Percentiles rank a stretch among this genome's conserved stretches.
Evolutionary conservation across 2,888 invertebrate genomes (phyloP).

Genomic region (Melanchra persicariae): DNA sequence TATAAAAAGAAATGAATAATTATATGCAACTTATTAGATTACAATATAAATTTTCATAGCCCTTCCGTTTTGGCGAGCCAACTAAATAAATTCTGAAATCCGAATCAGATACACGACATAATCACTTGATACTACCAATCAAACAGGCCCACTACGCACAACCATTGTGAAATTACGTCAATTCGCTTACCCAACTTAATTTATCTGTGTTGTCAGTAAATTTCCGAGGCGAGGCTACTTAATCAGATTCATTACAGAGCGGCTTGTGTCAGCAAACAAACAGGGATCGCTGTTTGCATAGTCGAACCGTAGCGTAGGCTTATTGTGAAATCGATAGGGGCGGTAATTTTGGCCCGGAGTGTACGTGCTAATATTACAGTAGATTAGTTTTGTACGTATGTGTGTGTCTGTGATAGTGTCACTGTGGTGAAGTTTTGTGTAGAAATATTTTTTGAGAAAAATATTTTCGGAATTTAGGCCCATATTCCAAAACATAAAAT

Average conservation of each 20-base stretch:
- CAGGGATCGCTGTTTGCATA: constrained; percentile 68
- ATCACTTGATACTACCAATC: constrained; percentile 26
- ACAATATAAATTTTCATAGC: background rate
- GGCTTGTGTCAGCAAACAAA: constrained; percentile 78
- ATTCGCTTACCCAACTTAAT: constrained; percentile 70
- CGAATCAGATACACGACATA: constrained; percentile 1
- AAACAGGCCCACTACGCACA: constrained; percentile 38
- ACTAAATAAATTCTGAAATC: constrained; percentile 1
- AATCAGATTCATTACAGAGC: constrained; percentile 87
- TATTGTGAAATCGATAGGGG: constrained; percentile 74
- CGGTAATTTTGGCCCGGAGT: constrained; percentile 73
- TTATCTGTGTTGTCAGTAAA: constrained; percentile 73
- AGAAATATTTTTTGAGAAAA: background rate
- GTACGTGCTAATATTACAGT: constrained; percentile 66
- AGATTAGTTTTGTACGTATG: constrained; percentile 50
- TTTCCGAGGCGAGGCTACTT: constrained; percentile 83
- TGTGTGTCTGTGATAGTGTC: constrained; percentile 12
- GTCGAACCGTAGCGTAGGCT: constrained; percentile 61
- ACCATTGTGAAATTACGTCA: constrained; percentile 59
- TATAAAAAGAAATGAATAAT: background rate
- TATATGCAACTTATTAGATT: too few relatives aligned
- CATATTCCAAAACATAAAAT: too few relatives aligned
- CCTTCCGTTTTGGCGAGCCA: background rate
- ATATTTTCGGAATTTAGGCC: too few relatives aligned
- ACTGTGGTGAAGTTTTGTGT: background rate